Base-by-base conservation (phyloP, 2,113 vertebrate species). In the Caranx melampygus region DNA sequence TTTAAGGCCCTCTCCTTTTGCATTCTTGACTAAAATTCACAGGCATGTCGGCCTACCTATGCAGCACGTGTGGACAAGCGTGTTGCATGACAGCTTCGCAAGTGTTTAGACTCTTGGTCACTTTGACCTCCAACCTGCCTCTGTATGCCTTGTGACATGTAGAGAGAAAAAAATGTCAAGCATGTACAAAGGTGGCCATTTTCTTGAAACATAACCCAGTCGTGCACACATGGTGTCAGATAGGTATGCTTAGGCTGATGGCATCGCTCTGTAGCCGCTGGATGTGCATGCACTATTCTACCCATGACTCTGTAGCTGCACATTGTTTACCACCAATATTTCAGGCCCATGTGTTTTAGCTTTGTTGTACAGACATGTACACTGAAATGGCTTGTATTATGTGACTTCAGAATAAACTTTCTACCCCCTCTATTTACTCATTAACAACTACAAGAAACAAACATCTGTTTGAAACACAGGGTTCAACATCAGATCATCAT, bases 101-200 rank as follows among this genome's bases (percentile, higher is more conserved):
- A 21, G 42, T 31, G 57, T 79, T 90, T 61, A 54, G 72, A 82
- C 66, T 60, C 57, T n/a, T 84, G 87, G 79, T 75, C 73, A 81
- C 78, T 88, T 54, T 79, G 75, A 80, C 74, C 79, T 81, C 69
- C 47, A 58, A 35, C 60, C 33, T 70, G 72, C 54, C 68, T 51
- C 3, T 13, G 42, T 31, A 0, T 4, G 3, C 75, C 61, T 67
- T 4, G 13, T 2, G 6, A 76, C 73, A 73, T 9, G 31, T 31
- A 33, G 37, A 37, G 49, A 69, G 26, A 78, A 42, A 72, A 31
- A 81, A 52, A 80, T 82, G 15, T 69, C 21, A 40, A 31, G 68
- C 69, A 79, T 79, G 66, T 59, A 44, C 15, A 44, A n/a, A 34
- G 75, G 61, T 72, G 70, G 59, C 20, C 60, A 65, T 62, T 71